Evolutionary conservation across 2,888 invertebrate genomes (phyloP), one percentile per base, ranked within the genome.

Genomic region (Drosophila niveifrons): DNA sequence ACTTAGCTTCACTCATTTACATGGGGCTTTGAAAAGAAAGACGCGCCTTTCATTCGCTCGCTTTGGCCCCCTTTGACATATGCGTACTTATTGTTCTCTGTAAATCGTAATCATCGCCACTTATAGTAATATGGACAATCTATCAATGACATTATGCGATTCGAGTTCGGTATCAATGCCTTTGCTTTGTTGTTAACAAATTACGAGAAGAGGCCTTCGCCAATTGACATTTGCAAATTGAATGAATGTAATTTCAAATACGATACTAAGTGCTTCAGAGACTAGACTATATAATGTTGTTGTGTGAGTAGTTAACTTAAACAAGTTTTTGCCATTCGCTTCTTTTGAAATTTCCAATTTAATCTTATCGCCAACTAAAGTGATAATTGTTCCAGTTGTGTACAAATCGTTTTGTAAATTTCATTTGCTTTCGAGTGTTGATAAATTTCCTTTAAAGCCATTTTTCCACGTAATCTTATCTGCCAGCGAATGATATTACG

Each of bases 1-100:
- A 73, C 82, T 88, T 82, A 71, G 83, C 68, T 77, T 85, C 81
- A 23, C 23, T 72, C 72, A 66, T 87, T 80, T 78, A 70, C 84
- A 85, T 63, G 31, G 56, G 28, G 53, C 29, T 23, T 23, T 56
- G 62, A 23, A 69, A 85, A 82, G 66, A 88, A 82, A 76, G 87
- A 55, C 58, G 39, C 51, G 69, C 53, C 88, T 88, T 82, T 82
- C 85, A 82, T 82, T 72, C 47, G 58, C 23, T 23, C 23, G 23
- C 23, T 23, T 23, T 18, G 11, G 15, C 18, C 28, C 47, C 34
- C 64, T n/a, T n/a, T 23, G 23, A 23, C 23, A 23, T 23, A 67
- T 51, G 34, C 3, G 56, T 56, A 56, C 11, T 23, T 36, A 56
- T 56, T 46, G 28, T 56, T 53, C 36, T 23, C 46, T 51, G 11